Evolutionary conservation across 30 jellyfish, hydroid and myxozoan genomes (phyloP), one percentile per base, ranked within the genome.

Genomic region (Pseudorhiza aurosa): DNA sequence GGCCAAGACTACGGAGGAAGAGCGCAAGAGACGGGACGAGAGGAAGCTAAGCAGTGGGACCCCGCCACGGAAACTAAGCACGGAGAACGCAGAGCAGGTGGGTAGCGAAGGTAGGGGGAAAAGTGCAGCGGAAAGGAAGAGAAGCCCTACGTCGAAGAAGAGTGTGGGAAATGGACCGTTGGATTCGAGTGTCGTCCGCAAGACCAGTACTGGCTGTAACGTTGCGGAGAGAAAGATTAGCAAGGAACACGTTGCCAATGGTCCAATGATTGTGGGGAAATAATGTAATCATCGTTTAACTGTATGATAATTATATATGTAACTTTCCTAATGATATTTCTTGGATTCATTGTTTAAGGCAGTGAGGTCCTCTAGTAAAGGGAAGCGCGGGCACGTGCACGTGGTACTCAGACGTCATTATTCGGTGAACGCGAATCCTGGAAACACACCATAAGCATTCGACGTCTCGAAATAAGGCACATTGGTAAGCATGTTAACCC

Each of bases 1-100:
- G 96, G 96, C 97, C 7, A 96, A 75, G 22, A 57, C 82, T n/a
- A 75, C 83, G 51, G 99, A 94, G 17, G 96, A 81, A 29, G 99
- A 93, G 57, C 87, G 96, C 9, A 93, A 81, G 65, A 65, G 85
- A 28, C 57, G 79, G 28, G 97, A 87, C 46, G 96, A 86, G 58
- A 83, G 85, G 44, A 56, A 47, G 43, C 75, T 29, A 15, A 58
- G 75, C 11, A 21, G 47, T 1, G 78, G 64, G 17, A 68, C 75
- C 4, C 95, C 81, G 18, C 95, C 73, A 6, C 27, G 90, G 42
- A 85, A 75, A 65, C 68, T 85, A 17, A 76, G 92, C 68, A 17
- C 68, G 2, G 89, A 76, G 24, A 68, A 43, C n/a, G 30, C 81
- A 58, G 85, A 58, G 46, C 58, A 49, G 56, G 28, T 11, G 17